Conservation (phyloP, 2,113 vertebrate genomes). For the Gambusia affinis region DNA sequence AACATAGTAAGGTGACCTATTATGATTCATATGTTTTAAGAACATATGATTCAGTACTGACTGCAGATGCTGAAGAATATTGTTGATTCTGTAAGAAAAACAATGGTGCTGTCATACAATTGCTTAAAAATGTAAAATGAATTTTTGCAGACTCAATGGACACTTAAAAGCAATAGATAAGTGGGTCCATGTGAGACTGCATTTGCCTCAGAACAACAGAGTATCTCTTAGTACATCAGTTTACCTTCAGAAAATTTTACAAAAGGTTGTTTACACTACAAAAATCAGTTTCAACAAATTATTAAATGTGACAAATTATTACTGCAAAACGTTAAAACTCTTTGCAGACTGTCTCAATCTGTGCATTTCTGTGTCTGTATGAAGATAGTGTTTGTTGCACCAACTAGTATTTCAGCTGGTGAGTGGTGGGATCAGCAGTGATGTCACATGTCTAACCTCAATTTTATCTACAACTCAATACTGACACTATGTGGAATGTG, state of each 20-base stretch:
- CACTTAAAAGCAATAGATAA: too few relatives aligned
- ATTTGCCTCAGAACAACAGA: not conserved
- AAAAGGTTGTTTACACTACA: not conserved
- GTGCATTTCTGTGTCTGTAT: not conserved
- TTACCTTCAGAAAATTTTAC: not conserved
- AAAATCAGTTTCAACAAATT: not conserved
- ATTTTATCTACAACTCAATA: constrained; percentile 12
- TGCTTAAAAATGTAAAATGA: not conserved
- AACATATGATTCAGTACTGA: constrained; percentile 17
- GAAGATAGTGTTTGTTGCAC: not conserved
- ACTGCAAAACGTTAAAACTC: not conserved
- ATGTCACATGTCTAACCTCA: not conserved
- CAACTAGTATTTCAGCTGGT: not conserved
- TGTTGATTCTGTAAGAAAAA: not conserved
- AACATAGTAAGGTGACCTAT: constrained; percentile 28
- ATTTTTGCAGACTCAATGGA: too few relatives aligned
- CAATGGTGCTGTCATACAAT: not conserved
- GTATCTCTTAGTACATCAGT: not conserved
- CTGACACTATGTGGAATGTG: constrained; percentile 35
- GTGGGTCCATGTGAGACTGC: too few relatives aligned
- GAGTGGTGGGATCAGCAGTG: constrained; percentile 6
- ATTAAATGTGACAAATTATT: not conserved
- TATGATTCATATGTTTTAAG: constrained; percentile 28
- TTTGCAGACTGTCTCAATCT: not conserved
- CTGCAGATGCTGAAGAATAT: not conserved